These are phyloP conservation scores for Rhabdophis nuchalis DNA, from an alignment of 2,797 vertebrate species.

Conservation along the genomic window DNA sequence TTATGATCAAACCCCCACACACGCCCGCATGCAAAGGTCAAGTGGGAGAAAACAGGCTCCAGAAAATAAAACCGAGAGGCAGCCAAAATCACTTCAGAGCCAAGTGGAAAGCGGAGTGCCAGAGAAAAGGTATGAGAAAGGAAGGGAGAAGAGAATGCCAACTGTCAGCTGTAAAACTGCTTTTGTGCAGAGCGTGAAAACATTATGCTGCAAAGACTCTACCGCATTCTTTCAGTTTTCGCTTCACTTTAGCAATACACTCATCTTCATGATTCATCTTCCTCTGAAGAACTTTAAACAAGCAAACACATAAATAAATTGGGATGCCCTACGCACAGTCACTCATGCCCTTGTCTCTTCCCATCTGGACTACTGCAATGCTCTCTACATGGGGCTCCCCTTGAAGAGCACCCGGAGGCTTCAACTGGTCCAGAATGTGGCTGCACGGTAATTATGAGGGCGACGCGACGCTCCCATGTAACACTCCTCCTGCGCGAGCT, in stretches of 20 bases:
- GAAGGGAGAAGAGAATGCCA: not conserved
- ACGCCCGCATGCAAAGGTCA: conserved; percentile 11
- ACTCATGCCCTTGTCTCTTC: too few relatives aligned
- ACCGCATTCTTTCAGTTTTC: conserved; percentile 16
- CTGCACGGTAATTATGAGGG: too few relatives aligned
- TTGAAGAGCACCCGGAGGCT: too few relatives aligned
- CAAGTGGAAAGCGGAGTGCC: conserved; percentile 25
- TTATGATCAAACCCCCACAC: not conserved
- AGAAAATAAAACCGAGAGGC: conserved; percentile 20
- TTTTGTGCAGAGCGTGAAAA: conserved; percentile 40
- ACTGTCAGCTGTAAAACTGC: conserved; percentile 33
- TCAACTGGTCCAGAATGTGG: too few relatives aligned
- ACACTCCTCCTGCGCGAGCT: too few relatives aligned
- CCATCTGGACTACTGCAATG: too few relatives aligned
- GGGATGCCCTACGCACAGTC: too few relatives aligned
- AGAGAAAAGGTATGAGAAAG: not conserved
- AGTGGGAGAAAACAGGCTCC: not conserved
- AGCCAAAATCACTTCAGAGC: conserved; percentile 28
- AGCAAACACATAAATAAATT: too few relatives aligned
- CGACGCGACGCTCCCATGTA: too few relatives aligned
- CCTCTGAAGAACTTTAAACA: not conserved
- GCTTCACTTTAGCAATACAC: not conserved
- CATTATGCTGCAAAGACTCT: conserved; percentile 39
- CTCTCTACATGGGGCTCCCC: too few relatives aligned
- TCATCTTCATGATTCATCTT: not conserved